phyloP scores from a whole-genome alignment of 2,113 vertebrate species.

The Forbesichthys papilliferus region DNA sequence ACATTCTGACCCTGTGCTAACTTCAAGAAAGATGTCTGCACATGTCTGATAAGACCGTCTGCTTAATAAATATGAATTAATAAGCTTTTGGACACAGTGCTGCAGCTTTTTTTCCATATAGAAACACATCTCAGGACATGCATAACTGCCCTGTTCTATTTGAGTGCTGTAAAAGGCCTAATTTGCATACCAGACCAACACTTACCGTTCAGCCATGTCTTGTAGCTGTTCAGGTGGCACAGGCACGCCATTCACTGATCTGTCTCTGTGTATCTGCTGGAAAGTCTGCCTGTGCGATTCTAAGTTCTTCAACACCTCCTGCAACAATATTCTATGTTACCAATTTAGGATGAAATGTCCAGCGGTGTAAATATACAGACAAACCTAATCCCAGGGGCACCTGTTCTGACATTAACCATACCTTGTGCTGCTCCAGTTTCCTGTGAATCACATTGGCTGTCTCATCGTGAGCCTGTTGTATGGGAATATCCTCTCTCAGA shows the following conservation, averaged over 20 bases:
- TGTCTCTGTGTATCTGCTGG: conserved; percentile 90
- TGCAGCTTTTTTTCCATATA: too few species aligned
- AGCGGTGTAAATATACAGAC: neutral
- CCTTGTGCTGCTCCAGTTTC: conserved; percentile 93
- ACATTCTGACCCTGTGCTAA: too few species aligned
- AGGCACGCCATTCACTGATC: conserved; percentile 92
- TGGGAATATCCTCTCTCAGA: conserved; percentile 86
- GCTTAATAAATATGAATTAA: too few species aligned
- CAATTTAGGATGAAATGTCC: neutral
- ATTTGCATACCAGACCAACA: too few species aligned
- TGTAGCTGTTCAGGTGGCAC: conserved; percentile 94
- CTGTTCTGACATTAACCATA: conserved; percentile 47
- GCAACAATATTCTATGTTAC: conserved; percentile 33
- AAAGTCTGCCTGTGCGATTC: conserved; percentile 92
- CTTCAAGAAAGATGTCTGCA: too few species aligned
- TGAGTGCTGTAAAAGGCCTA: too few species aligned
- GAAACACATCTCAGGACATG: too few species aligned
- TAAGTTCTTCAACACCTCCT: conserved; percentile 92
- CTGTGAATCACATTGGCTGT: conserved; percentile 89
- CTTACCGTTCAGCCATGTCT: conserved; percentile 95
- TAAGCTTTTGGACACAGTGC: too few species aligned
- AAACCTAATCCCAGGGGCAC: neutral
- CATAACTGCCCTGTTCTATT: too few species aligned
- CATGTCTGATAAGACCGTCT: too few species aligned
- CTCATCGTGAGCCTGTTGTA: conserved; percentile 93